Conservation (phyloP, 2,797 vertebrate species). For the Helostoma temminkii region DNA sequence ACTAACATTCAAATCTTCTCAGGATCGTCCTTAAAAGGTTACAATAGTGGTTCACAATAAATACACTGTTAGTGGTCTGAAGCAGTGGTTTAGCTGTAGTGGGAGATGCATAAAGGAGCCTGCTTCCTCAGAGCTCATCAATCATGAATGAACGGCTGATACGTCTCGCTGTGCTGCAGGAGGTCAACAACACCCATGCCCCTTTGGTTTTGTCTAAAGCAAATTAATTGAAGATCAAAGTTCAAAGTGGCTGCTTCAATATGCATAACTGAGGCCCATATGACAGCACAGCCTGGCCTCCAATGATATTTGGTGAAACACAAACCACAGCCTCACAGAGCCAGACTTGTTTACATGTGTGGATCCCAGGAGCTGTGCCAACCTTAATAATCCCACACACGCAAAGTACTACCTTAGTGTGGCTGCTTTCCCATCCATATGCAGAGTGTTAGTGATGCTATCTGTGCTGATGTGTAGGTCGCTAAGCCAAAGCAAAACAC, state of each 20-base stretch:
- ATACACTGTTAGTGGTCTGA: constrained; percentile 13
- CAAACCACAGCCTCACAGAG: background rate
- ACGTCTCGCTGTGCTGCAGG: constrained; percentile 50
- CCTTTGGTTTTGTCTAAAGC: constrained; percentile 19
- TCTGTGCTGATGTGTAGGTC: background rate
- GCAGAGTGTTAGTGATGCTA: background rate
- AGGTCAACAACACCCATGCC: constrained; percentile 55
- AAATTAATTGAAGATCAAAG: background rate
- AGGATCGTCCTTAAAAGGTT: background rate
- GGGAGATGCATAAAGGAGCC: constrained; percentile 42
- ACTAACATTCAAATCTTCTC: constrained; percentile 12
- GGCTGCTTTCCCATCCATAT: background rate
- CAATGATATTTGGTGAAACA: background rate
- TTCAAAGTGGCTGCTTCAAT: constrained; percentile 6
- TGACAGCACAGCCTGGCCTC: background rate
- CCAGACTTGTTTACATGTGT: constrained; percentile 47
- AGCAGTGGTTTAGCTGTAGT: constrained; percentile 30
- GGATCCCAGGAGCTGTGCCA: constrained; percentile 4
- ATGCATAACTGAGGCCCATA: background rate
- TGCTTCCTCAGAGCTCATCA: constrained; percentile 68
- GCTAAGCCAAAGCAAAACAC: background rate
- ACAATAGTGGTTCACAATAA: constrained; percentile 37
- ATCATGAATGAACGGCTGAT: constrained; percentile 75
- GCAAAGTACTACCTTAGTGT: background rate
- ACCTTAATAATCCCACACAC: constrained; percentile 6